A percentile compares a stretch with the other conserved stretches of the same genome.
These are phyloP conservation scores for Sceliomorpha sp. DNA, from an alignment of 2,888 invertebrate species.

Conservation along the genomic window DNA sequence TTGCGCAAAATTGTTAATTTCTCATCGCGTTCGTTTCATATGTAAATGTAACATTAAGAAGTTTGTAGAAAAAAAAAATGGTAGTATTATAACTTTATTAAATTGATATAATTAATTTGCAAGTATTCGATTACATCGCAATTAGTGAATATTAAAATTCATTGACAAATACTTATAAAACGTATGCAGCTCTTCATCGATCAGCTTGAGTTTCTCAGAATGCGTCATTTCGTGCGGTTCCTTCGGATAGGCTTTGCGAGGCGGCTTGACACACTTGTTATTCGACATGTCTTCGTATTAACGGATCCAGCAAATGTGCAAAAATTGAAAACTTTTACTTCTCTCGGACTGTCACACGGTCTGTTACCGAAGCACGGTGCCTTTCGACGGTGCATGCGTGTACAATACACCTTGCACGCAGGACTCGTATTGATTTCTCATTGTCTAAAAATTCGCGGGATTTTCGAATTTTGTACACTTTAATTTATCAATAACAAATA, in stretches of 20 bases:
- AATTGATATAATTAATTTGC: not conserved
- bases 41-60: no score
- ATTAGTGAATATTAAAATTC: slow-evolving; percentile 24
- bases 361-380: slow-evolving; percentile 26
- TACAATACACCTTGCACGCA: no score
- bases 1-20: no score
- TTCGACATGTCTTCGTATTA: slow-evolving; percentile 64
- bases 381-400: slow-evolving; percentile 34
- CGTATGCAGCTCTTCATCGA: slow-evolving; percentile 77
- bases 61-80: no score
- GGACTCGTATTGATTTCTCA: slow-evolving; percentile 38
- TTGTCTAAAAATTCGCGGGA: no score
- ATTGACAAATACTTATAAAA: slow-evolving; percentile 73
- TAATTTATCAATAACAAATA: no score
- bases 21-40: no score
- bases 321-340: no score
- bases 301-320: not conserved
- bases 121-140: not conserved
- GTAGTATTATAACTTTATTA: no score
- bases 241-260: slow-evolving; percentile 71
- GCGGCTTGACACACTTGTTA: slow-evolving; percentile 73
- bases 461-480: no score
- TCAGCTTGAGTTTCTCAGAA: slow-evolving; percentile 74
- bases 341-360: no score
- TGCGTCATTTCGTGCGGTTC: slow-evolving; percentile 78